Percentiles rank a stretch among this genome's conserved stretches.
These are phyloP conservation scores for Epinephelus lanceolatus DNA, from an alignment of 2,113 vertebrate genomes.

Conservation along the genomic window DNA sequence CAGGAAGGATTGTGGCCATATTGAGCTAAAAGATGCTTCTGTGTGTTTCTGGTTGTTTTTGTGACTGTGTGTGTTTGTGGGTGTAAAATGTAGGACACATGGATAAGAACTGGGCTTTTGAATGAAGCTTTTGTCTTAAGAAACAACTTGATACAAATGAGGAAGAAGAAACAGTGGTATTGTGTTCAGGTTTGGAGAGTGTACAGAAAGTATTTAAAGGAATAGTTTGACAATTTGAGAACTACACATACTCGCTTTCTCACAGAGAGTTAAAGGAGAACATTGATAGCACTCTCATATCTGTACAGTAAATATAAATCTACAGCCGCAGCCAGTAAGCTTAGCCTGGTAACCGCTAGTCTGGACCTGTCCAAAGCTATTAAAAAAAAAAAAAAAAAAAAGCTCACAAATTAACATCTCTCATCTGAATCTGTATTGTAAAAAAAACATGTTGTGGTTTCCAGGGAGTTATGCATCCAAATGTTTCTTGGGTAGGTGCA, in stretches of 20 bases:
- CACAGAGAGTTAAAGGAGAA: neutral
- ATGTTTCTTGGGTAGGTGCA: neutral
- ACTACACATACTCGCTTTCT: too few species aligned
- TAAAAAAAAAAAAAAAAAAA: too few species aligned
- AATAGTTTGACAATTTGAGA: neutral
- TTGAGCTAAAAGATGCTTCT: conserved; percentile 21
- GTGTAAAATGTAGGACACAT: conserved; percentile 12
- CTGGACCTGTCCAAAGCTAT: neutral
- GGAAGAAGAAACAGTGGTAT: neutral
- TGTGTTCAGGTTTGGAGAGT: neutral
- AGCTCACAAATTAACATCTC: neutral
- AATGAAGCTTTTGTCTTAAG: conserved; percentile 10
- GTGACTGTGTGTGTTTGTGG: neutral
- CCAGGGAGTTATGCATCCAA: neutral
- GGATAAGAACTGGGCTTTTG: neutral
- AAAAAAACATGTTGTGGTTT: too few species aligned
- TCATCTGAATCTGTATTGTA: neutral
- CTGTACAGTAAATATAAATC: neutral
- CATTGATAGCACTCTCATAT: neutral
- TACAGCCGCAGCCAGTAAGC: neutral
- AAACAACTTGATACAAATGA: neutral
- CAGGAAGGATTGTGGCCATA: neutral
- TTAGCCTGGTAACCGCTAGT: neutral
- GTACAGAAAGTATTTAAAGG: neutral
- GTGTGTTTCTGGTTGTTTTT: neutral